Evolutionary conservation across 2,888 invertebrate genomes (phyloP).

Genomic region (Drymonia ruficornis): DNA sequence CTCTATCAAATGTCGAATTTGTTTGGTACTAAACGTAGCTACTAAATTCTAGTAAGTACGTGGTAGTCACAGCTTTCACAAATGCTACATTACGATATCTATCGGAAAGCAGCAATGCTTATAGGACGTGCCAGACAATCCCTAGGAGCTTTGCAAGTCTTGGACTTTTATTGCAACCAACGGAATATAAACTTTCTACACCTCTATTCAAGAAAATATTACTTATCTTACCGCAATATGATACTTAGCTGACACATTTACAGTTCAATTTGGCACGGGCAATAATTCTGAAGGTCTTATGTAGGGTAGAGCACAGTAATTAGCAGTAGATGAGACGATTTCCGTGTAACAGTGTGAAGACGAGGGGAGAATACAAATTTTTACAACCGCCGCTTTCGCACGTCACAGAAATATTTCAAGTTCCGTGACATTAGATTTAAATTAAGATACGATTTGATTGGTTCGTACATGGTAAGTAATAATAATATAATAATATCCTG

Average conservation of each 20-base stretch:
- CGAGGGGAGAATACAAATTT: constrained; percentile 34
- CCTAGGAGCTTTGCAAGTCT: too few relatives aligned
- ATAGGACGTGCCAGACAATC: too few relatives aligned
- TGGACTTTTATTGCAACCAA: too few relatives aligned
- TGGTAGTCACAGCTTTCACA: too few relatives aligned
- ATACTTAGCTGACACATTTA: constrained; percentile 1
- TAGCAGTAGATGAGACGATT: constrained; percentile 34
- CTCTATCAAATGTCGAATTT: too few relatives aligned
- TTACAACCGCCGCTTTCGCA: constrained; percentile 6
- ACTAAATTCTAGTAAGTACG: too few relatives aligned
- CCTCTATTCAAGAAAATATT: too few relatives aligned
- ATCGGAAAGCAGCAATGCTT: too few relatives aligned
- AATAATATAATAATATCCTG: too few relatives aligned
- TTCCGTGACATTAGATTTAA: constrained; percentile 6
- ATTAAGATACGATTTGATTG: constrained; percentile 2
- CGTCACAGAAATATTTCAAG: constrained; percentile 23
- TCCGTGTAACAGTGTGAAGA: constrained; percentile 20
- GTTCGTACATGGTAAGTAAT: neutral
- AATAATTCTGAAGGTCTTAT: constrained; percentile 30
- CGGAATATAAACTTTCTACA: neutral
- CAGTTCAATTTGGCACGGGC: constrained; percentile 10
- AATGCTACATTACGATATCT: too few relatives aligned
- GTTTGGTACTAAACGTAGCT: too few relatives aligned
- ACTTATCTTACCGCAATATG: too few relatives aligned
- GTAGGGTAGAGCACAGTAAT: constrained; percentile 29